Percentiles rank a stretch among this genome's conserved stretches.
These are phyloP conservation scores for Rhinoptilus africanus DNA, from an alignment of 2,113 vertebrate species.

Conservation along the genomic window DNA sequence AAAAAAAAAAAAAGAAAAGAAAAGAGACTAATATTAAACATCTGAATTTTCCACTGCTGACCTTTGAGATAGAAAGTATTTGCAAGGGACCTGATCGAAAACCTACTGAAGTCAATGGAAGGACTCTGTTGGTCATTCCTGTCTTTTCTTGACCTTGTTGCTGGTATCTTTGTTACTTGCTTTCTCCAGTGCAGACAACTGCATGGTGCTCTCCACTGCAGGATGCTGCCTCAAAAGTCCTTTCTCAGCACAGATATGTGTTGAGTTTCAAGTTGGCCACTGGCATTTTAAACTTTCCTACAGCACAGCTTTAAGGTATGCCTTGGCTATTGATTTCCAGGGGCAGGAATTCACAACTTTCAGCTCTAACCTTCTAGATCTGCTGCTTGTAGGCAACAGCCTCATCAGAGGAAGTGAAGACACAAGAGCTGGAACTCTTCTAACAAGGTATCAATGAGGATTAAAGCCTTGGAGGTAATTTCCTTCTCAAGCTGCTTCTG, in stretches of 20 bases:
- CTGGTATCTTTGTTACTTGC: background rate
- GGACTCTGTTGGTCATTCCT: background rate
- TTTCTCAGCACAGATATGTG: background rate
- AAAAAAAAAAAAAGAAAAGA: no score
- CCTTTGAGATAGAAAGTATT: background rate
- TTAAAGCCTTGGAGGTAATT: background rate
- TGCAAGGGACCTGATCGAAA: background rate
- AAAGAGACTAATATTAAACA: background rate
- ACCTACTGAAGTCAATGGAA: background rate
- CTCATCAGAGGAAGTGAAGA: background rate
- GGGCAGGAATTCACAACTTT: background rate
- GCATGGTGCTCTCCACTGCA: fast-evolving
- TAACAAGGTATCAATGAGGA: background rate
- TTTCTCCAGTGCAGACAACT: background rate
- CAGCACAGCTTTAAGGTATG: background rate
- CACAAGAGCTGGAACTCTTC: background rate
- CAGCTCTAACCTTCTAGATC: background rate
- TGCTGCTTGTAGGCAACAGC: background rate
- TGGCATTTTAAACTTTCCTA: background rate
- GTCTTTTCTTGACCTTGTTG: background rate
- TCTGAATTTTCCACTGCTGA: background rate
- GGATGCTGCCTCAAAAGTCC: background rate
- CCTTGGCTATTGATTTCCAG: background rate
- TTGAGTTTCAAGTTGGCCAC: background rate
- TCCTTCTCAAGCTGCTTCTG: background rate